Base-by-base conservation (phyloP, 2,113 vertebrate genomes). In the Abramis brama region DNA sequence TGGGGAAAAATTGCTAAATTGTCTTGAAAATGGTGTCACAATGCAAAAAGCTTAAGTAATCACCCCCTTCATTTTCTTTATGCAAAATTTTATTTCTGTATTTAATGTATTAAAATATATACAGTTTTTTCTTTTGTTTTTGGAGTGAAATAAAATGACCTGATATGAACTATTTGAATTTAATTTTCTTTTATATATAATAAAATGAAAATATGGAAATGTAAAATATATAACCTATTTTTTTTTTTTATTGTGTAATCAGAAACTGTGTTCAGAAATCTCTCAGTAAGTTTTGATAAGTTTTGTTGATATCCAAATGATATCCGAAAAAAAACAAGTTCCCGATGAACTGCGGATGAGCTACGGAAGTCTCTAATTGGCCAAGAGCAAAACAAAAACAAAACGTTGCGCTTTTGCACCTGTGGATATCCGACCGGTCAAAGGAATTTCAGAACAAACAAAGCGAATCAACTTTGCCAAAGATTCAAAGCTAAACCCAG, bases 391-490 rank as follows among this genome's bases (percentile, higher is more conserved):
- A 93, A 93, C 84, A 88, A 84, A 89, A 90, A 90, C 88, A 88
- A 87, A 92, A 92, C 85, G 84, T 87, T 80, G 90, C 90, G 89
- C 86, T 86, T 92, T 93, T 92, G 92, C 94, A 94, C 94, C 94
- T 91, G 94, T 94, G 92, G 92, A 50, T 5, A 8, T 25, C 30
- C 66, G 57, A 79, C 33, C 68, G 79, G 33, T 71, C 45, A 39
- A 82, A 75, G 47, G n/a, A 57, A 79, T 79, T 85, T 73, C 25
- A 73, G 57, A 73, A 84, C 57, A 83, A 21, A 30, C 21, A 79
- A 79, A n/a, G 39, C 27, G 50, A 70, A 30, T 66, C 8, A 60
- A 1, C 5, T 15, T 43, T 17, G 25, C 27, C 52, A 57, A 81
- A 75, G n/a, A 27, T 9, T 30, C 10, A 2, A 43, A 55, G 77